Evolutionary conservation across 2,888 invertebrate species (phyloP), one percentile per base, ranked within the genome.

Genomic region (Cheilosia scutellata): DNA sequence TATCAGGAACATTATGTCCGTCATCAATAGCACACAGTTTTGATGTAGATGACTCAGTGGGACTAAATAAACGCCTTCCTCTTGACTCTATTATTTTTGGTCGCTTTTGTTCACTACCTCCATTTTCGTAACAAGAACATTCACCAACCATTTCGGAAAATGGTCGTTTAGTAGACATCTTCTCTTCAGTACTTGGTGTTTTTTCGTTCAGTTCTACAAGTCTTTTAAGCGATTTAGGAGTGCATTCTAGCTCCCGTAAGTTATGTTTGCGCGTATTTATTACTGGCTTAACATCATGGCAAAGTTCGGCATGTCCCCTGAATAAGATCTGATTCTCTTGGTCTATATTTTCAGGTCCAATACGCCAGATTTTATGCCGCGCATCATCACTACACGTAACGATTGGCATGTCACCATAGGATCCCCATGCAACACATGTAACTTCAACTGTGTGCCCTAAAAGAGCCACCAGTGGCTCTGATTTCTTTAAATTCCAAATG

Each of bases 371-470:
- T 92, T 95, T 95, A 91, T 96, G 96, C 0, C 95, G 93, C 11
- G 96, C 95, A 93, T 97, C 97, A 90, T 97, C 97, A 62, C 96
- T 96, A 91, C 97, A 96, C 0, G 97, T 97, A 13, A 96, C 95
- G 57, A 97, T 92, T 90, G 94, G 94, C 20, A 93, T 91, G 90
- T 95, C 94, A 5, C 94, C 94, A 9, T 92, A 91, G 4, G 90
- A 88, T 88, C 95, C 95, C 97, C 97, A 98, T 1, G 96, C 96
- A 1, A 97, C 96, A 90, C 96, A 96, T 0, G 97, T 97, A 0
- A 98, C 98, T 93, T 98, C 98, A 7, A 96, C 96, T 53, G 94
- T 93, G 90, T 98, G 98, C 0, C 97, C 97, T 0, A 93, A 93
- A 4, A 98, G 93, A 65, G 94, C 93, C 25, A 96, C 94, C 9